A percentile compares a stretch with the other conserved stretches of the same genome.
Conservation (phyloP, 2,888 invertebrate species). For the Ophioninae sp. region DNA sequence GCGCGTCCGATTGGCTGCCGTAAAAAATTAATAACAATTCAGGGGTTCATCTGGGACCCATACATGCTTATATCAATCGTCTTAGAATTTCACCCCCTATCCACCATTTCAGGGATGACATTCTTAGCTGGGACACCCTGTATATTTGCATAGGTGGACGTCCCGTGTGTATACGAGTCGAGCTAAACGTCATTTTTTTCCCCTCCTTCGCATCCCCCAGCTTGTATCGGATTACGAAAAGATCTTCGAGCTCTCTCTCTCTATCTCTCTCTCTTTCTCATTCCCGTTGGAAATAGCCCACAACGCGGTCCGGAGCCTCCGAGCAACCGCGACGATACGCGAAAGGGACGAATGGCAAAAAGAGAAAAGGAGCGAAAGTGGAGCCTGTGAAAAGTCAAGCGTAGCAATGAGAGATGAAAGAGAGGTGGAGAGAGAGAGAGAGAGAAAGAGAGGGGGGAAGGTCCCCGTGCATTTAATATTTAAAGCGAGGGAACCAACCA, state of each 20-base stretch:
- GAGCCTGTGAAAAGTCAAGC: constrained; percentile 60
- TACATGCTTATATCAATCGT: no score
- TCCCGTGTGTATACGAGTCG: constrained; percentile 33
- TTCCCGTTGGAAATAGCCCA: constrained; percentile 72
- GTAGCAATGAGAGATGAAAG: constrained; percentile 57
- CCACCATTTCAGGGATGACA: no score
- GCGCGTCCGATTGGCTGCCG: no score
- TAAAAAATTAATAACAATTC: no score
- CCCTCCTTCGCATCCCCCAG: constrained; percentile 60
- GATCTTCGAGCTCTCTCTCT: constrained; percentile 59
- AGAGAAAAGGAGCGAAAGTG: constrained; percentile 57
- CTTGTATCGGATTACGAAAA: constrained; percentile 72
- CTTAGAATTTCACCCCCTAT: no score
- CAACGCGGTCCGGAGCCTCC: constrained; percentile 67
- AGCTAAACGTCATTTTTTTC: constrained; percentile 61
- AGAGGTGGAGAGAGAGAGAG: constrained; percentile 57
- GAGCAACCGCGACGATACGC: constrained; percentile 67
- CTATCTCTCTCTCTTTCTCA: no score
- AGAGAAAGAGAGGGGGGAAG: constrained; percentile 26
- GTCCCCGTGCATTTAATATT: constrained; percentile 62
- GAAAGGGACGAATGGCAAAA: constrained; percentile 59
- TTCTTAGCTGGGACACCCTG: background rate
- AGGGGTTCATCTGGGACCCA: no score
- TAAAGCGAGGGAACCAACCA: constrained; percentile 58
- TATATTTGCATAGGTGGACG: constrained; percentile 22